Evolutionary conservation across 2,113 vertebrate genomes (phyloP).

Genomic region (Grammomys dolichurus): DNA sequence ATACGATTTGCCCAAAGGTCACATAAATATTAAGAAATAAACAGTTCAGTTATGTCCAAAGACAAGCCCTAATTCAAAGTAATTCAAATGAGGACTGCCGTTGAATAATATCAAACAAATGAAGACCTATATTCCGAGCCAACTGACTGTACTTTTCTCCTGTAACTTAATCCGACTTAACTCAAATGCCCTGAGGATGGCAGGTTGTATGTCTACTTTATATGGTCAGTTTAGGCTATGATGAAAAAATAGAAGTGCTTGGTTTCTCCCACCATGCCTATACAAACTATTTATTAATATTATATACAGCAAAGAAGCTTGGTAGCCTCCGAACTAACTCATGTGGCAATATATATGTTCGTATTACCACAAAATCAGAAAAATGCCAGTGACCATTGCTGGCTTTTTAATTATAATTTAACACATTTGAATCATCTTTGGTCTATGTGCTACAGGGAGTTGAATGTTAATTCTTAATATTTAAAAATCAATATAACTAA

Average conservation of each 20-base stretch:
- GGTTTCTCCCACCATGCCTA: neutral
- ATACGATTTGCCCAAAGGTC: neutral
- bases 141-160: neutral
- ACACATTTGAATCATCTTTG: neutral
- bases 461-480: neutral
- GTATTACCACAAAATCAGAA: constrained; percentile 22
- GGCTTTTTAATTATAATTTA: constrained; percentile 54
- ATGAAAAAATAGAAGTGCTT: constrained; percentile 38
- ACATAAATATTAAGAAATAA: neutral
- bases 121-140: neutral
- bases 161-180: neutral
- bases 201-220: neutral
- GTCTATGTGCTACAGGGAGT: neutral
- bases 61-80: neutral
- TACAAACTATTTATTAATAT: constrained; percentile 40
- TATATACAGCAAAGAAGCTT: neutral
- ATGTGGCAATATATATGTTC: neutral
- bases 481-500: constrained; percentile 51
- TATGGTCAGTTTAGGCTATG: neutral
- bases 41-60: neutral
- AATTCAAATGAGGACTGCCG: neutral
- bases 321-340: constrained; percentile 42
- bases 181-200: neutral
- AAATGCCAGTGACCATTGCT: neutral
- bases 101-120: neutral